Percentiles rank a stretch among this genome's conserved stretches.
These are phyloP conservation scores for Hycleus cichorii DNA, from an alignment of 1,140 invertebrate species.

Conservation along the genomic window DNA sequence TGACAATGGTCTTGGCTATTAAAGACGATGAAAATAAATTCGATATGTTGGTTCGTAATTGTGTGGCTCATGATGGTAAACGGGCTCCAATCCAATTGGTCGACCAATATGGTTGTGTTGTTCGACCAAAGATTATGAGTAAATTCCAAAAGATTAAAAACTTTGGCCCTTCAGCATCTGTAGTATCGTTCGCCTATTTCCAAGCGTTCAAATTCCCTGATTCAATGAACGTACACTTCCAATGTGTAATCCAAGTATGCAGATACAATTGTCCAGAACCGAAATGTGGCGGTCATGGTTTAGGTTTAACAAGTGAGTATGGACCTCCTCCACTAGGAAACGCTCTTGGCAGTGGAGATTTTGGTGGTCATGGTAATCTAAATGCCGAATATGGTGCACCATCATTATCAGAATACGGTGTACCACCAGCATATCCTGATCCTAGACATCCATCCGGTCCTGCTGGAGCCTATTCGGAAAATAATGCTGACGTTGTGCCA, in stretches of 20 bases:
- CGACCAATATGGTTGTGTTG: slow-evolving; percentile 86
- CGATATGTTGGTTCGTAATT: slow-evolving; percentile 90
- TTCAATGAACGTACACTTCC: slow-evolving; percentile 96
- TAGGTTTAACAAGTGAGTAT: slow-evolving; percentile 53
- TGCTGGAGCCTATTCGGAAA: slow-evolving; percentile 72
- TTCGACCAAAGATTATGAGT: slow-evolving; percentile 88
- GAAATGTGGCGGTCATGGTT: slow-evolving; percentile 64
- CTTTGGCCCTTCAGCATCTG: slow-evolving; percentile 87
- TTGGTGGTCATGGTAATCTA: slow-evolving; percentile 55
- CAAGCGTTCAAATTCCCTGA: slow-evolving; percentile 96
- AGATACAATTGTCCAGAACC: slow-evolving; percentile 88
- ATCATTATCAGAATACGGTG: slow-evolving; percentile 58
- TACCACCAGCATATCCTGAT: slow-evolving; percentile 71
- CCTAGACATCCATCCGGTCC: slow-evolving; percentile 74
- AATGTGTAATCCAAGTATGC: slow-evolving; percentile 92
- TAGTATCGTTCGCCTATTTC: slow-evolving; percentile 92
- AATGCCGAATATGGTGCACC: slow-evolving; percentile 64
- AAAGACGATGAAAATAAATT: slow-evolving; percentile 95
- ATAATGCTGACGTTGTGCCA: slow-evolving; percentile 68
- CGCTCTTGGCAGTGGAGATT: slow-evolving; percentile 53
- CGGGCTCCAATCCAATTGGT: slow-evolving; percentile 86
- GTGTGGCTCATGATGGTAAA: slow-evolving; percentile 90
- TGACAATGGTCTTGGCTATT: slow-evolving; percentile 93
- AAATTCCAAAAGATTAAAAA: slow-evolving; percentile 95
- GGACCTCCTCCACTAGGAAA: slow-evolving; percentile 57